Evolutionary conservation across 2,797 vertebrate species (phyloP).

Genomic region (Sphenopsis melanotis): DNA sequence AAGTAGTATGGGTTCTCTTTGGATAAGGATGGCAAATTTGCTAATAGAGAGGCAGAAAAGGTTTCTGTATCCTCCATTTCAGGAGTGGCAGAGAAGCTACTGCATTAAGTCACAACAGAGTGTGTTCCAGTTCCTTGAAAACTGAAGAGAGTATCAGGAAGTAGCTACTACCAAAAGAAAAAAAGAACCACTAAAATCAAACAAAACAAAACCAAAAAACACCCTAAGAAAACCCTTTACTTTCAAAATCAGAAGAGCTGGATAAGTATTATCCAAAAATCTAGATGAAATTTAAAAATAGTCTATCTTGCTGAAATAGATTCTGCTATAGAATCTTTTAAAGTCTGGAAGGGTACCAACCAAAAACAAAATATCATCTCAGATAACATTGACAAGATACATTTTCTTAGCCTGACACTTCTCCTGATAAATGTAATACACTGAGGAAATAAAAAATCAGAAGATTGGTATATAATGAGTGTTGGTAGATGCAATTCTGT

Average conservation of each 20-base stretch:
- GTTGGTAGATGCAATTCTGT: not conserved
- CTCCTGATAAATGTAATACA: not conserved
- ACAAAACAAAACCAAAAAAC: not conserved
- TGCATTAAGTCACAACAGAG: not conserved
- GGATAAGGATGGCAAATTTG: not conserved
- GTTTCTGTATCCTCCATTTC: not conserved
- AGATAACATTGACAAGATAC: not conserved
- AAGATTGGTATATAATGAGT: not conserved
- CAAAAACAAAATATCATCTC: not conserved
- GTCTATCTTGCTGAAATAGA: not conserved
- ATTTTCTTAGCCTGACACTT: not conserved
- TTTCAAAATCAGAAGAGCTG: not conserved
- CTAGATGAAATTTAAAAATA: not conserved
- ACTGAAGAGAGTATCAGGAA: not conserved
- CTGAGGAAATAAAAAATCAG: not conserved
- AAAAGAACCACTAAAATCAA: rapidly evolving
- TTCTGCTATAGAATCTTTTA: not conserved
- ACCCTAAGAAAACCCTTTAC: rapidly evolving
- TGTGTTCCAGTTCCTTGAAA: not conserved
- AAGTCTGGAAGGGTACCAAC: not conserved
- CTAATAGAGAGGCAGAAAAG: not conserved
- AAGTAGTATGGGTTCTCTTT: not conserved
- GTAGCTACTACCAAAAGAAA: not conserved
- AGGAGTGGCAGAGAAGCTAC: not conserved
- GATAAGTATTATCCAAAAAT: not conserved